Evolutionary conservation across 2,113 vertebrate genomes (phyloP).

Genomic region (Connochaetes taurinus): DNA sequence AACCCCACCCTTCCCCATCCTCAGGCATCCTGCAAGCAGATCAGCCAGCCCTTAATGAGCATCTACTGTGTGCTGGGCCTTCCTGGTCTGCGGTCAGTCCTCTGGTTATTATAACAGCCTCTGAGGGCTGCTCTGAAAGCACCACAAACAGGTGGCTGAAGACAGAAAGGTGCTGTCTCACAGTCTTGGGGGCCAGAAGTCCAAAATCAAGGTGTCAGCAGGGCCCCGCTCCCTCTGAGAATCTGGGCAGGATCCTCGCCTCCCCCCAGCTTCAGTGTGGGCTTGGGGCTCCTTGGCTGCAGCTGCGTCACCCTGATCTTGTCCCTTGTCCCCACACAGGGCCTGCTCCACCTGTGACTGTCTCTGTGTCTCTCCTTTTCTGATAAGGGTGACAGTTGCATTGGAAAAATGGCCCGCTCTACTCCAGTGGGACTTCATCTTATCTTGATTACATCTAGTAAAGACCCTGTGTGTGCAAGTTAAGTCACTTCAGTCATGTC

Average conservation of each 20-base stretch:
- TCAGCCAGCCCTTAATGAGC: neutral
- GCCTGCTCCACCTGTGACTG: neutral
- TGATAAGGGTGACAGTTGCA: neutral
- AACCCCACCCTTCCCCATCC: no score
- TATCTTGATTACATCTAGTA: neutral
- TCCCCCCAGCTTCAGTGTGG: neutral
- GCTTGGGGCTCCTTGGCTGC: rapidly evolving
- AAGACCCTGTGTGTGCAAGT: neutral
- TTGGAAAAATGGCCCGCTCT: neutral
- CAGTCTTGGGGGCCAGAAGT: neutral
- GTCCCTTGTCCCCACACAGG: rapidly evolving
- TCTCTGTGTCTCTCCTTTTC: neutral
- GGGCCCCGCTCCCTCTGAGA: neutral
- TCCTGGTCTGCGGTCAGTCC: rapidly evolving
- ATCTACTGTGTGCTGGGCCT: neutral
- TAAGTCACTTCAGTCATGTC: neutral
- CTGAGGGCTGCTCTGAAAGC: no score
- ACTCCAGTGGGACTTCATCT: neutral
- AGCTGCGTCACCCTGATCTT: rapidly evolving
- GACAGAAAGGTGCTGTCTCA: neutral
- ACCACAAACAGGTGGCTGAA: neutral
- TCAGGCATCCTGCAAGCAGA: neutral
- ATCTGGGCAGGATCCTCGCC: rapidly evolving
- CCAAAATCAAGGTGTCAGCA: neutral
- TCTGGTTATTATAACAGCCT: rapidly evolving